Percentiles rank a stretch among this genome's conserved stretches.
Evolutionary conservation across 2,797 vertebrate genomes (phyloP).

Genomic region (Pseudomugil tenellus): DNA sequence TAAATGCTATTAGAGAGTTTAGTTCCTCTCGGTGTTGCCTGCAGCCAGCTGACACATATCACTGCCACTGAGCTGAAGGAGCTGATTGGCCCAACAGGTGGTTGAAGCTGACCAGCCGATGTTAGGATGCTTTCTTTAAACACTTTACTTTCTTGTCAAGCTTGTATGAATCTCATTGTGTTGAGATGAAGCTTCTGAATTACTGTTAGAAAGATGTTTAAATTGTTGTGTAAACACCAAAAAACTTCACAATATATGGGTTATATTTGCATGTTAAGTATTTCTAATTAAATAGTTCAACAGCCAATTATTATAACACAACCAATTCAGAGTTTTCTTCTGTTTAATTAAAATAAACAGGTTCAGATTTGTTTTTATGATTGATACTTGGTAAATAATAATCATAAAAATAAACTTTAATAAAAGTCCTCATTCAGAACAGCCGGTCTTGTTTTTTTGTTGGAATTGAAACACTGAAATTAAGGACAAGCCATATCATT

Average conservation of each 20-base stretch:
- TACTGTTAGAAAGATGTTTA: neutral
- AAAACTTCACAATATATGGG: neutral
- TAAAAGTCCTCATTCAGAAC: no score
- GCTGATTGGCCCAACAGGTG: conserved; percentile 56
- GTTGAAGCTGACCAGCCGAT: conserved; percentile 36
- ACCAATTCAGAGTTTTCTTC: no score
- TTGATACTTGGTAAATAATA: no score
- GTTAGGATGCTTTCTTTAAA: conserved; percentile 21
- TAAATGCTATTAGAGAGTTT: conserved; percentile 74
- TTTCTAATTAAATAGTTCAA: neutral
- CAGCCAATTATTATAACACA: no score
- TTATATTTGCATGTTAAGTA: neutral
- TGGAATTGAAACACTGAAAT: no score
- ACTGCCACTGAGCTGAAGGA: conserved; percentile 48
- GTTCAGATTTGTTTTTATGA: no score
- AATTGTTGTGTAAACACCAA: neutral
- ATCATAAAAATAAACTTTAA: no score
- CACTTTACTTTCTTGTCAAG: conserved; percentile 5
- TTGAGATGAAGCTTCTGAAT: neutral
- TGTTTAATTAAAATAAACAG: neutral
- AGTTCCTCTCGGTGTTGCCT: conserved; percentile 71
- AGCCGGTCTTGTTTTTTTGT: no score
- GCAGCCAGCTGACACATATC: conserved; percentile 75
- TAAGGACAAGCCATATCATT: no score
- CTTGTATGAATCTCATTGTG: neutral